Evolutionary conservation across 2,113 vertebrate genomes (phyloP), one percentile per base, ranked within the genome.

Genomic region (Serinus canaria): DNA sequence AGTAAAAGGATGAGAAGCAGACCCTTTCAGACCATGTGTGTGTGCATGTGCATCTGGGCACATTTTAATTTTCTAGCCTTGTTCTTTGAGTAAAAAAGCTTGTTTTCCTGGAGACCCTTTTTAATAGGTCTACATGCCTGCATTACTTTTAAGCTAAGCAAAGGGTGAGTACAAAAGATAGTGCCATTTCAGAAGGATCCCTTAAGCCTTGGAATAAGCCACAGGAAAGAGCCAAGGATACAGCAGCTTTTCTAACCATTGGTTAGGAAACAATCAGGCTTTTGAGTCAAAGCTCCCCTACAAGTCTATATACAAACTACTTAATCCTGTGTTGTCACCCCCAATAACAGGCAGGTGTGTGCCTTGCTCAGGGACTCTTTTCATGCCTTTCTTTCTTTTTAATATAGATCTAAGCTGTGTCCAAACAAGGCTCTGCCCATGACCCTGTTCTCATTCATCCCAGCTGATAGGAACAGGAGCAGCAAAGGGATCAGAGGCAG

Each of bases 271-370:
- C 33, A 19, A 97, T 96, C 90, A 73, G 88, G 80, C 88, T 96
- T 97, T 92, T 8, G 35, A 95, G 87, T 87, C 70, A 95, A 95
- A 96, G 96, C 96, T 94, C 72, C 82, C 63, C n/a, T 91, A 81
- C 63, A 95, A 97, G 81, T 90, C 95, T 95, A 80, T 95, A 92
- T 96, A 90, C 94, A 97, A 93, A 96, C 95, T 70, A 59, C 60
- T 94, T 97, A 97, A 97, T 97, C 95, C 93, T 76, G 49, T 92
- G 83, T 96, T 96, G 92, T 97, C 96, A 95, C 70, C 87, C 76
- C 56, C 84, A 95, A 93, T 94, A 96, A 93, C 53, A 95, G 94
- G 95, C 97, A 97, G 96, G 97, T 97, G 95, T 84, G 76, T 94
- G 93, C 72, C 93, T 80, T 90, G 91, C 84, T 94, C 82, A 69